Base-by-base conservation (phyloP, 2,113 vertebrate species). In the Platysternon megacephalum region DNA sequence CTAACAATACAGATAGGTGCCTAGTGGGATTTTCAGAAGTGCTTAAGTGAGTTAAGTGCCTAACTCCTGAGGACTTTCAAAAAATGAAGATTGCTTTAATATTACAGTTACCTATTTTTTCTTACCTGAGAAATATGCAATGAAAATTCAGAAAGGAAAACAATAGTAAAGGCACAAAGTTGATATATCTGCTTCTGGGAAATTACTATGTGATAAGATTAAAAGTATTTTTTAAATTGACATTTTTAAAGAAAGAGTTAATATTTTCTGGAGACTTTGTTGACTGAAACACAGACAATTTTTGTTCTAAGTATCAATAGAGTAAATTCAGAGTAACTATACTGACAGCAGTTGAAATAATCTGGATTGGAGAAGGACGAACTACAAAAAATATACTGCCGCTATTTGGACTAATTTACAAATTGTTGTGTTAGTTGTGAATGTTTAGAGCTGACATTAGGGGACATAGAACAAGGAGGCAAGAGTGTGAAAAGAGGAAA, bases 61-160 rank as follows among this genome's bases (percentile, higher is more conserved):
- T 79, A 4, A 2, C 1, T 90, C 68, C 2, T 91, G 29, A 61
- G 91, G 91, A 80, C 68, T 84, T 79, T 90, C 2, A 51, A 26
- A 51, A 26, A 65, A 11, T 86, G 42, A 81, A 0, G 2, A 39
- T 74, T 44, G 72, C 39, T 39, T 44, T 74, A 42, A 42, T 74
- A 80, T 94, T 92, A 29, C 72, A 61, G 76, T 90, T 78, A 86
- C 26, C 17, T 84, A 3, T 9, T 5, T 49, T n/a, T 56, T 90
- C 79, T 89, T 90, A 90, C 51, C 85, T 91, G 91, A 84, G 82
- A 91, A 82, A 52, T 76, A 84, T 0, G 0, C n/a, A 93, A 61
- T 78, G 90, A 93, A 94, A 87, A 88, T 53, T 93, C 52, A 65
- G 22, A 24, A 90, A 87, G 68, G 42, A 82, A 78, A 55, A 82